Percentiles rank a stretch among this genome's conserved stretches.
Conservation (phyloP, 2,888 invertebrate genomes). For the Lucinisca nassula region DNA sequence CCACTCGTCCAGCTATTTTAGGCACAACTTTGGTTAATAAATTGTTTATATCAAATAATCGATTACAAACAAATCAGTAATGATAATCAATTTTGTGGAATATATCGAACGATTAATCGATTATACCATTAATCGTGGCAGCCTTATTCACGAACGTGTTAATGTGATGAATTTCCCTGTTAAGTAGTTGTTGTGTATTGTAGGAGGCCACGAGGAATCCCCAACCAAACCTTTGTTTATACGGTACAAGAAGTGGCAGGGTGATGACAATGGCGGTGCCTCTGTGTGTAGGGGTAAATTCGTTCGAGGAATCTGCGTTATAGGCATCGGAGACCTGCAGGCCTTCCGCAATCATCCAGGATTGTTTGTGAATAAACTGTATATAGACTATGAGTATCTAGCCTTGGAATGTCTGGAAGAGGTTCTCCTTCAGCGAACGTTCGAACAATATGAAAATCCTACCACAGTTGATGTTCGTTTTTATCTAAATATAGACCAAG, state of each 20-base stretch:
- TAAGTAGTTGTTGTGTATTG: no score
- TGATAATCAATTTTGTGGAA: no score
- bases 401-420: conserved; percentile 52
- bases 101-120: no score
- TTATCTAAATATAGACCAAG: neutral
- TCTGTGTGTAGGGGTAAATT: conserved; percentile 47
- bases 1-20: no score
- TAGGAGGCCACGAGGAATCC: neutral
- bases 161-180: neutral
- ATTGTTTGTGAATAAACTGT: conserved; percentile 50
- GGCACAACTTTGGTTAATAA: no score
- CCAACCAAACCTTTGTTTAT: neutral
- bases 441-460: conserved; percentile 38
- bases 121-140: no score
- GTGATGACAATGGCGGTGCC: neutral
- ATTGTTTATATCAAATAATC: no score
- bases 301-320: conserved; percentile 41
- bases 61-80: no score
- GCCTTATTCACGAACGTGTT: neutral
- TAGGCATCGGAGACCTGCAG: conserved; percentile 38
- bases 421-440: conserved; percentile 23
- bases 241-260: neutral
- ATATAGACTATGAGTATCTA: conserved; percentile 45
- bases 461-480: neutral
- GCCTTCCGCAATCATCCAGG: conserved; percentile 7